phyloP scores from a whole-genome alignment of 2,888 invertebrate genomes.

The Tridacna gigas region DNA sequence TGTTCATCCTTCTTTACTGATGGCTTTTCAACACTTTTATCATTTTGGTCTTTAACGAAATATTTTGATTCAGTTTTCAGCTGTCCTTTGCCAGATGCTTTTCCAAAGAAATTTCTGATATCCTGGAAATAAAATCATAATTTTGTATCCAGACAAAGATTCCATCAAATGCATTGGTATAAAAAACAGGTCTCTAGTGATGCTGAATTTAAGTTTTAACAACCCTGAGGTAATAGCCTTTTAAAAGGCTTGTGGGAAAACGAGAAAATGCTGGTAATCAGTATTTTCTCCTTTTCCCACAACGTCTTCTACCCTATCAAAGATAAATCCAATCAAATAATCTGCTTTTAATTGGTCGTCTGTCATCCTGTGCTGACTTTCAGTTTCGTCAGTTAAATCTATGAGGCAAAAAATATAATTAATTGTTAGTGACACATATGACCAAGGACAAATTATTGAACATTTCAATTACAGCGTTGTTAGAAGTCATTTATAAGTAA shows the following conservation, averaged over 20 bases:
- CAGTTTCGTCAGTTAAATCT: too few relatives aligned
- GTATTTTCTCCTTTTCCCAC: conserved; percentile 14
- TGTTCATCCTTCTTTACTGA: conserved; percentile 13
- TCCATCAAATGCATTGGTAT: not conserved
- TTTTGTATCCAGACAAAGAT: not conserved
- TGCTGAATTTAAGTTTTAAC: not conserved
- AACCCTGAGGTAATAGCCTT: not conserved
- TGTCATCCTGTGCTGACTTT: too few relatives aligned
- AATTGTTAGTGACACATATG: not conserved
- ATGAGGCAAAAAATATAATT: too few relatives aligned
- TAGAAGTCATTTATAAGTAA: too few relatives aligned
- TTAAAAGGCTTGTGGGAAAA: not conserved
- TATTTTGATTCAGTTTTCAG: conserved; percentile 30
- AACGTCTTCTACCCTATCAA: not conserved
- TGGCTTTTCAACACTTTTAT: conserved; percentile 18
- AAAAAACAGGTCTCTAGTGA: not conserved
- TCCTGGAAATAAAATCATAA: conserved; percentile 39
- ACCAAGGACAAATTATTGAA: too few relatives aligned
- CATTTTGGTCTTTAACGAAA: not conserved
- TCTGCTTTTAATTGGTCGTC: not conserved
- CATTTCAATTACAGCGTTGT: too few relatives aligned
- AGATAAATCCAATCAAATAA: not conserved
- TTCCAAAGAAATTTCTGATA: conserved; percentile 50
- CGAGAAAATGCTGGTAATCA: conserved; percentile 12
- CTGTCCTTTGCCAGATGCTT: conserved; percentile 35